These are phyloP conservation scores for Periplaneta americana DNA, from an alignment of 1,140 invertebrate genomes.

Conservation along the genomic window DNA sequence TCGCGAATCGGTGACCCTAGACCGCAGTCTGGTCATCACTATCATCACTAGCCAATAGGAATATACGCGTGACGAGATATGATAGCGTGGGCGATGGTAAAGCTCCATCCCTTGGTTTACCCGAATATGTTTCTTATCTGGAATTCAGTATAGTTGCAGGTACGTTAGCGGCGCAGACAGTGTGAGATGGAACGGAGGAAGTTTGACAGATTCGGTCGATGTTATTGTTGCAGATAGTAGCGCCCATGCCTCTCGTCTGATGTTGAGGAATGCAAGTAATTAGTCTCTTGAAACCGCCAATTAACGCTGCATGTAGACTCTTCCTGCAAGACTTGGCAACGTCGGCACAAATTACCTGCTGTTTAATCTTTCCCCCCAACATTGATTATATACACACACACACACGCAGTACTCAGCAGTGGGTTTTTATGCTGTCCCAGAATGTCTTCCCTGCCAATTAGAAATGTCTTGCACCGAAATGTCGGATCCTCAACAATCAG, in stretches of 20 bases:
- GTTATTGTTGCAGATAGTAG: background rate
- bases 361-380: slow-evolving; percentile 14
- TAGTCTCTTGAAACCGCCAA: slow-evolving; percentile 14
- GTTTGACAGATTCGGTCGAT: background rate
- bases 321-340: slow-evolving; percentile 11
- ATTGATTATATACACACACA: background rate
- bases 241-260: background rate
- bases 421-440: background rate
- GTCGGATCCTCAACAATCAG: background rate
- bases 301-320: slow-evolving; percentile 8
- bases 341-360: slow-evolving; percentile 15
- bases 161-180: background rate
- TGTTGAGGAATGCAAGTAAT: slow-evolving; percentile 15
- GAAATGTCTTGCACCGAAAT: background rate
- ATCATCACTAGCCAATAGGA: no score
- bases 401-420: background rate
- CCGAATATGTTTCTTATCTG: no score
- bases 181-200: background rate
- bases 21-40: no score
- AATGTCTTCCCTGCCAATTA: background rate
- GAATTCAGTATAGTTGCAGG: background rate
- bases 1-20: no score
- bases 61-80: no score
- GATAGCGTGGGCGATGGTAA: no score
- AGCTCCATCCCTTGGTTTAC: no score